Evolutionary conservation across 1,140 invertebrate species (phyloP), one percentile per base, ranked within the genome.

Genomic region (Trigoniulus corallinus): DNA sequence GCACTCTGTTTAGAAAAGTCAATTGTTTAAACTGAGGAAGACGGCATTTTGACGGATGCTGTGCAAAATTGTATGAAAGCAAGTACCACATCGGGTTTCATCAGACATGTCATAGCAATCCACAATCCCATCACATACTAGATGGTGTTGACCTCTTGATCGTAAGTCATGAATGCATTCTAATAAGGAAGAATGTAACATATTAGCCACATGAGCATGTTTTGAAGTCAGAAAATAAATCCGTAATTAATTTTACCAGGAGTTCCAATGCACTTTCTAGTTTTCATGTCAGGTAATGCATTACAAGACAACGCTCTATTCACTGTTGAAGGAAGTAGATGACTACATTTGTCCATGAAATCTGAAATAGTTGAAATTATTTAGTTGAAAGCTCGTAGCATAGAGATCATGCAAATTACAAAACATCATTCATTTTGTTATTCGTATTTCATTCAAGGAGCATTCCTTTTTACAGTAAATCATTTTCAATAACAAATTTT

Each of bases 51-150:
- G n/a, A n/a, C n/a, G n/a, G n/a, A n/a, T n/a, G n/a, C n/a, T n/a
- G n/a, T n/a, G n/a, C n/a, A n/a, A n/a, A n/a, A n/a, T n/a, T n/a
- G n/a, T n/a, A n/a, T n/a, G n/a, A n/a, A n/a, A n/a, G n/a, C n/a
- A n/a, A 7, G 15, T 34, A 34, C 29, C 29, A 34, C 29, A 34
- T 34, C 29, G 7, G 42, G 50, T 51, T 51, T 51, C 50, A 23
- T 51, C 50, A 3, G 50, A 51, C 10, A 45, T 53, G 27, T 53
- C 55, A n/a, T 52, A 54, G 51, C 64, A 66, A 57, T 71, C 68
- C 48, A 92, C 87, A 65, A 92, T 92, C 2, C 88, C 89, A 61
- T 94, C 88, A 64, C 89, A 94, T 74, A 93, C 29, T 34, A 34
- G 15, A 15, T 34, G 15, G 29, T 34, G 7, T 34, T 34, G 7